Evolutionary conservation across 2,888 invertebrate species (phyloP), one percentile per base, ranked within the genome.

Genomic region (Germaria angustata): DNA sequence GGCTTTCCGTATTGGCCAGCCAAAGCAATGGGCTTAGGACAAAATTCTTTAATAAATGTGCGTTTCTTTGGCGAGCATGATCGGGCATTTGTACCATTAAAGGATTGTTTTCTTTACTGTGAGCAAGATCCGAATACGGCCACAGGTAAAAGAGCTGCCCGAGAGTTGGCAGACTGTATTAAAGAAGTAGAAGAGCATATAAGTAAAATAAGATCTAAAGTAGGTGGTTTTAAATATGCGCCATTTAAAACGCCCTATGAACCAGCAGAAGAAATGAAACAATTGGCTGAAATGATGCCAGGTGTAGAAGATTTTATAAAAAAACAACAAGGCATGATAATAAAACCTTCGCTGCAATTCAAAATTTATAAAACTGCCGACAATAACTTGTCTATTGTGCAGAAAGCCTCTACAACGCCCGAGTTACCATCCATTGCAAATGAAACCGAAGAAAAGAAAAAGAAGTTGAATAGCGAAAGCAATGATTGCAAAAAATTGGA

Each of bases 1-100:
- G 98, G 95, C 91, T 99, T 98, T 88, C 99, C 99, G 0, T 98
- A 95, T 91, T 99, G 99, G 99, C 99, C 99, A 0, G 98, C 98
- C 0, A 99, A 99, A 92, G 96, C 95, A 0, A 96, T 97, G 95
- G 93, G 94, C 0, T 91, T 93, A 7, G 94, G 94, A 76, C 92
- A 93, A 22, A 91, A 93, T 8, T 94, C 95, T 0, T 91, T 94
- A 86, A 96, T 98, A 0, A 98, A 98, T 91, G 97, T 97, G 2
- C 92, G 98, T 1, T 99, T 99, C 92, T 99, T 99, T 91, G 98
- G 98, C 0, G 97, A 96, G 17, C 98, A 99, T 91, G 98, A 98
- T 91, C 93, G 97, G 71, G 97, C 98, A 6, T 97, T 97, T 96
- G 96, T 98, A 13, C 94, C 96, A 0, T 93, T 94, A 0, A 95